phyloP scores from a whole-genome alignment of 2,797 vertebrate species.

The Otolemur crassicaudatus region DNA sequence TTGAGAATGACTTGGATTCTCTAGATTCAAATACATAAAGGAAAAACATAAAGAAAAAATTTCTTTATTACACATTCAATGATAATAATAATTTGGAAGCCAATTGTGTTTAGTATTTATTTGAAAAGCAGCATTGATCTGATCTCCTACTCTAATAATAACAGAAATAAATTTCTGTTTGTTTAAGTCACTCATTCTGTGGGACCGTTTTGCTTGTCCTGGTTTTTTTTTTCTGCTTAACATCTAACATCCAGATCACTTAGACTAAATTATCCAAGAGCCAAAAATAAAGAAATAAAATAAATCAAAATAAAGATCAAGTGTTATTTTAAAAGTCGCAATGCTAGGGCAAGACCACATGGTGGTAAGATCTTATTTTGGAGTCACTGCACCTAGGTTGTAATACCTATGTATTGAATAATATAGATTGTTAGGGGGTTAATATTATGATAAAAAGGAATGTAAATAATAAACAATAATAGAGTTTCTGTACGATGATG shows the following conservation, averaged over 20 bases:
- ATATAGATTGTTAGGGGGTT: not conserved
- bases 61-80: not conserved
- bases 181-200: too few species aligned
- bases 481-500: too few species aligned
- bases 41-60: constrained; percentile 52
- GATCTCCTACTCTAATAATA: not conserved
- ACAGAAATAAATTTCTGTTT: too few species aligned
- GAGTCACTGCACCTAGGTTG: not conserved
- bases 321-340: not conserved
- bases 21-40: constrained; percentile 64
- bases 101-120: constrained; percentile 1
- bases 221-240: not conserved
- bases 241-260: not conserved
- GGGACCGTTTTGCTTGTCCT: not conserved
- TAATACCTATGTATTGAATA: not conserved
- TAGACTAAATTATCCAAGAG: not conserved
- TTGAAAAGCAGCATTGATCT: not conserved
- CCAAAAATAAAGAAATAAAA: not conserved
- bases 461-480: not conserved
- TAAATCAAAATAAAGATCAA: not conserved
- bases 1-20: constrained; percentile 42
- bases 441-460: not conserved
- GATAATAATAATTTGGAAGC: constrained; percentile 26
- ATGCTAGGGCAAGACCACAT: not conserved
- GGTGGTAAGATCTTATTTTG: not conserved